Percentiles rank a stretch among this genome's conserved stretches.
Evolutionary conservation across 2,113 vertebrate genomes (phyloP).

Genomic region (Pelecanus crispus): DNA sequence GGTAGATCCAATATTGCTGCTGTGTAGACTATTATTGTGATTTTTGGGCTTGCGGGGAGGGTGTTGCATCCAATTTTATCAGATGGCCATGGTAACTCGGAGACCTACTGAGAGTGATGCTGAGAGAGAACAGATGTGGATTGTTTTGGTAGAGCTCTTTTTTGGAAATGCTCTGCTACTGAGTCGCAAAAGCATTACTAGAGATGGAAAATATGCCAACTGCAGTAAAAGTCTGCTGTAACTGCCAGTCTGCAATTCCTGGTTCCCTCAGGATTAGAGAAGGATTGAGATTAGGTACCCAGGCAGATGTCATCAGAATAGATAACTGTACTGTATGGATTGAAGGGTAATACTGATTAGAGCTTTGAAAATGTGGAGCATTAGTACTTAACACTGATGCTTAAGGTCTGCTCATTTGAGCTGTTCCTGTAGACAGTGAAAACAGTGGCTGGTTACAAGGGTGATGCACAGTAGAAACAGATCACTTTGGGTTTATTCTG

Average conservation of each 20-base stretch:
- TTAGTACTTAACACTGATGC: neutral
- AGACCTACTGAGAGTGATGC: constrained; percentile 14
- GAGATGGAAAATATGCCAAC: constrained; percentile 22
- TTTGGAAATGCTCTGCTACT: neutral
- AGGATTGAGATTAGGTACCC: neutral
- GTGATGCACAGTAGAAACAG: neutral
- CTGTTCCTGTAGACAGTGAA: neutral
- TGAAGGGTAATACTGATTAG: neutral
- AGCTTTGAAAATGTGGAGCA: neutral
- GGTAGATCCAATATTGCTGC: neutral
- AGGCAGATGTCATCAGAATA: neutral
- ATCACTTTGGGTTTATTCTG: neutral
- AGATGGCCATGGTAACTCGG: neutral
- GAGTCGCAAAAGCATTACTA: neutral
- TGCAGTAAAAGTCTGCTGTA: neutral
- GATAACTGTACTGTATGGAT: neutral
- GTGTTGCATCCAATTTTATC: constrained; percentile 24
- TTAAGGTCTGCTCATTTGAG: neutral
- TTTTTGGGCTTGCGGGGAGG: neutral
- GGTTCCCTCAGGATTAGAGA: neutral
- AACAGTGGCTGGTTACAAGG: neutral
- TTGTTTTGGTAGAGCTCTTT: constrained; percentile 34
- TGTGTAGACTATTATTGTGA: neutral
- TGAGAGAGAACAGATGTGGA: constrained; percentile 53
- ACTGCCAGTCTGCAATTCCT: neutral